These are phyloP conservation scores for Lepidurus apus DNA, from an alignment of 1,140 invertebrate genomes.

Conservation along the genomic window DNA sequence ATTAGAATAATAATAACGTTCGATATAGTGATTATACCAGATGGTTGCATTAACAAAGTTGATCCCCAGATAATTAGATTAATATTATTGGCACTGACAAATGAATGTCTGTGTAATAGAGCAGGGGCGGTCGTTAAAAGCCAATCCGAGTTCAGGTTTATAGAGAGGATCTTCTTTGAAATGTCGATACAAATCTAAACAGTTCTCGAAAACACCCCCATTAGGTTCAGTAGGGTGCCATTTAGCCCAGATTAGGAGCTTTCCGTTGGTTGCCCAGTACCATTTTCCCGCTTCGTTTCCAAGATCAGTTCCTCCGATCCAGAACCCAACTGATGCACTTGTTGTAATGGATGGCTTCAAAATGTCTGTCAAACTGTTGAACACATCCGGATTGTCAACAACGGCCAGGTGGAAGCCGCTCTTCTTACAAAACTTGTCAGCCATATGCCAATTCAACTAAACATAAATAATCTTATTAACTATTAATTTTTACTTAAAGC, in stretches of 20 bases:
- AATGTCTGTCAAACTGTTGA: not conserved
- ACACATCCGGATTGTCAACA: not conserved
- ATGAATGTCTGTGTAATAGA: no score
- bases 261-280: conserved; percentile 12
- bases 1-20: no score
- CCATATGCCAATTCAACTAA: conserved; percentile 4
- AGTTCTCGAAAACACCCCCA: not conserved
- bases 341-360: not conserved
- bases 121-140: no score
- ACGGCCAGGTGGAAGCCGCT: not conserved
- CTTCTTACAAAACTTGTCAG: not conserved
- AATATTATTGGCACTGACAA: no score
- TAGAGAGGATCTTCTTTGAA: no score
- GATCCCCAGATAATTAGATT: no score
- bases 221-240: not conserved
- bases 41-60: no score
- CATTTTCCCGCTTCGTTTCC: conserved; percentile 11
- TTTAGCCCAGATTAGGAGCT: not conserved
- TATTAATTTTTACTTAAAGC: no score
- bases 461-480: no score
- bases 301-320: not conserved
- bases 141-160: no score
- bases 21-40: no score
- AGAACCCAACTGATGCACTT: not conserved
- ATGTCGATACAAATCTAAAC: not conserved